These are phyloP conservation scores for Conops quadrifasciatus DNA, from an alignment of 2,888 invertebrate species.

Conservation along the genomic window DNA sequence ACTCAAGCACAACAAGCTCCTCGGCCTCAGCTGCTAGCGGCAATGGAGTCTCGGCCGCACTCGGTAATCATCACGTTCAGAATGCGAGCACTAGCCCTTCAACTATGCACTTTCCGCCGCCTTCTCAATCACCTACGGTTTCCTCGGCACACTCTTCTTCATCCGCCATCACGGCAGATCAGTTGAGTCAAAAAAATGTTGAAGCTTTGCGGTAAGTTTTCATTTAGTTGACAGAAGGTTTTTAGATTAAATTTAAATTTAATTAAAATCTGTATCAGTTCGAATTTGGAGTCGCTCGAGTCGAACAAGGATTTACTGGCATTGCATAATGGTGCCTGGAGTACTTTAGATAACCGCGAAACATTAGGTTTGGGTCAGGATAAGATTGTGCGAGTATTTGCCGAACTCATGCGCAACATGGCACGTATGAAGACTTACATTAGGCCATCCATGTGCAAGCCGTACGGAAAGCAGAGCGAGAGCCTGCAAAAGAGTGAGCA, in stretches of 20 bases:
- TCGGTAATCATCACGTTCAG: constrained; percentile 41
- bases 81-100: constrained; percentile 42
- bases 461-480: constrained; percentile 89
- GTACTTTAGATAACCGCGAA: constrained; percentile 57
- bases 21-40: constrained; percentile 27
- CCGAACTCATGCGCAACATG: constrained; percentile 88
- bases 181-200: constrained; percentile 58
- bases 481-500: constrained; percentile 84
- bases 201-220: constrained; percentile 58
- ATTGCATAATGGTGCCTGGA: constrained; percentile 75
- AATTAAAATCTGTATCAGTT: constrained; percentile 46
- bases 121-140: constrained; percentile 57
- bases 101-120: constrained; percentile 50
- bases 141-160: constrained; percentile 43
- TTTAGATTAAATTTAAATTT: not conserved
- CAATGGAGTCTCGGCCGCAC: constrained; percentile 30
- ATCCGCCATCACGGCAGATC: constrained; percentile 57
- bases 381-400: constrained; percentile 85
- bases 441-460: constrained; percentile 88
- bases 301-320: constrained; percentile 74
- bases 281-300: constrained; percentile 63
- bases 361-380: constrained; percentile 75
- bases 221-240: not conserved
- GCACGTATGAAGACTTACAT: constrained; percentile 89
- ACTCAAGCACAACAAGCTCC: constrained; percentile 37